phyloP scores from a whole-genome alignment of 1,140 invertebrate genomes.

The Drosophila oshimai region DNA sequence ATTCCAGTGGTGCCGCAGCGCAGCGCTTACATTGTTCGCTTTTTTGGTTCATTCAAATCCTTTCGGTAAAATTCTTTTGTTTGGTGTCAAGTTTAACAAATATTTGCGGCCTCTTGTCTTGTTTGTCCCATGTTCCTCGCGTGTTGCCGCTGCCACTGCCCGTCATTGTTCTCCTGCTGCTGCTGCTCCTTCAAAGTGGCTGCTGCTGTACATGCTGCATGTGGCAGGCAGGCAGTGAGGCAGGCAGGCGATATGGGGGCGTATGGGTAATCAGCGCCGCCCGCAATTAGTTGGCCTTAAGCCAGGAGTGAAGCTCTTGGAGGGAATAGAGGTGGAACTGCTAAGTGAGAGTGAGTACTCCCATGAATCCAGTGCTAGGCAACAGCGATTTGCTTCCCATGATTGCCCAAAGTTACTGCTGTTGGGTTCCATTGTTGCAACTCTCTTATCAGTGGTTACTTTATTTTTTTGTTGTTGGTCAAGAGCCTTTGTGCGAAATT shows the following conservation, averaged over 20 bases:
- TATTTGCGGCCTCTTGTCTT: slow-evolving; percentile 77
- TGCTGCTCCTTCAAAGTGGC: neutral
- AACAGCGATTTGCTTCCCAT: slow-evolving; percentile 25
- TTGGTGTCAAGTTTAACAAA: slow-evolving; percentile 82
- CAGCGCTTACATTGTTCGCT: slow-evolving; percentile 71
- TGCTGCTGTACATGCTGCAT: slow-evolving; percentile 7
- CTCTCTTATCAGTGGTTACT: slow-evolving; percentile 47
- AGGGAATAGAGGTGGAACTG: too few species aligned
- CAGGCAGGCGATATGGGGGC: slow-evolving; percentile 55
- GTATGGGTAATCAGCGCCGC: slow-evolving; percentile 69
- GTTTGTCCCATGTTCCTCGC: slow-evolving; percentile 61
- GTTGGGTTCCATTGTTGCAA: slow-evolving; percentile 50
- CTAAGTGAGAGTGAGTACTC: neutral
- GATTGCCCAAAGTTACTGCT: slow-evolving; percentile 40
- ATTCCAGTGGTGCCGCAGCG: slow-evolving; percentile 59
- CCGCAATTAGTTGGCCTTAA: slow-evolving; percentile 67
- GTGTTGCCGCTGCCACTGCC: slow-evolving; percentile 48
- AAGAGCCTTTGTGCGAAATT: slow-evolving; percentile 63
- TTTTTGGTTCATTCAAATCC: slow-evolving; percentile 73
- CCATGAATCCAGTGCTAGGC: neutral
- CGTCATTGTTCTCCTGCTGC: slow-evolving; percentile 58
- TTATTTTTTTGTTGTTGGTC: neutral
- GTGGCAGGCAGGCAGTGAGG: too few species aligned
- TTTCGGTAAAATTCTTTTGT: slow-evolving; percentile 82
- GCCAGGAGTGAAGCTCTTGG: neutral